Evolutionary conservation across 2,113 vertebrate genomes (phyloP).

Genomic region (Ornithorhynchus anatinus): DNA sequence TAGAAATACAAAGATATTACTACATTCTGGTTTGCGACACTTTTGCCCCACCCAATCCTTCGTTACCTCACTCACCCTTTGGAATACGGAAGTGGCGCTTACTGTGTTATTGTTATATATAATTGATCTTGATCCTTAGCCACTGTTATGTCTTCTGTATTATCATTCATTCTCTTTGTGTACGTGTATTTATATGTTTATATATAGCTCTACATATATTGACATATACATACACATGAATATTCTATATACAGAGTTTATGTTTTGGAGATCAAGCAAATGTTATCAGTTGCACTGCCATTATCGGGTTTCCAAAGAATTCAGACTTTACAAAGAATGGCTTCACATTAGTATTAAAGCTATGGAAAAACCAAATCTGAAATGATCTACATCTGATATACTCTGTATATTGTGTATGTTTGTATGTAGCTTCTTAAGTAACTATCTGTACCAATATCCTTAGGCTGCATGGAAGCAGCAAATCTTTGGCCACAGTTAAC

Average conservation of each 20-base stretch:
- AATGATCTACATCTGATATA: constrained; percentile 73
- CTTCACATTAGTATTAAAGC: constrained; percentile 9
- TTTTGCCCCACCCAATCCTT: too few relatives aligned
- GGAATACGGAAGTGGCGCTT: too few relatives aligned
- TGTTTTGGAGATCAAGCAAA: constrained; percentile 72
- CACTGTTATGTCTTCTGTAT: constrained; percentile 67
- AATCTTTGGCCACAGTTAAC: not conserved
- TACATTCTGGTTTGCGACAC: too few relatives aligned
- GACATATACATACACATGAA: constrained; percentile 68
- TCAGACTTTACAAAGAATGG: constrained; percentile 12
- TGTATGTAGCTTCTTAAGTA: constrained; percentile 65
- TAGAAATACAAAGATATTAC: too few relatives aligned
- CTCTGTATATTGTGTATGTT: constrained; percentile 74
- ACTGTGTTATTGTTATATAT: not conserved
- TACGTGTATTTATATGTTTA: constrained; percentile 61
- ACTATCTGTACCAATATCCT: constrained; percentile 51
- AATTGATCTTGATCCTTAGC: constrained; percentile 42
- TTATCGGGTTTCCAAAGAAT: constrained; percentile 30
- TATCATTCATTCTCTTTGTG: constrained; percentile 70
- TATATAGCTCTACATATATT: constrained; percentile 49
- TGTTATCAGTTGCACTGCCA: constrained; percentile 46
- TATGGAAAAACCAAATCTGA: not conserved
- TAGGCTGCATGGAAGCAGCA: constrained; percentile 41
- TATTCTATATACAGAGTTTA: constrained; percentile 74
- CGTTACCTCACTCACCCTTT: too few relatives aligned